Percentiles rank a stretch among this genome's conserved stretches.
phyloP scores from a whole-genome alignment of 2,797 vertebrate species.

The Paramormyrops hopkinsi region DNA sequence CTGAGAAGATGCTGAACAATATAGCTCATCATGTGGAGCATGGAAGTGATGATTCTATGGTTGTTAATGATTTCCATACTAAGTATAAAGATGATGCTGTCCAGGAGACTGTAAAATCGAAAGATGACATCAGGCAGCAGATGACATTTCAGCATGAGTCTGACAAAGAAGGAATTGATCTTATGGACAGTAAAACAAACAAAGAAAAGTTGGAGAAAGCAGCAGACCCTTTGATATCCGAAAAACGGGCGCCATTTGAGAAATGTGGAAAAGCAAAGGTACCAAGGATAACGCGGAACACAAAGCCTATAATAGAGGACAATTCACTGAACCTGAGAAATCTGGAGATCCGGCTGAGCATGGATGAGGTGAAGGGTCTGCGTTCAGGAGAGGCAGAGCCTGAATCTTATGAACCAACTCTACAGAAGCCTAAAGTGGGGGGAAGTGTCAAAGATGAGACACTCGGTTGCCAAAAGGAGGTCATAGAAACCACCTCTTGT shows the following conservation, averaged over 20 bases:
- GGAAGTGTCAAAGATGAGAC: constrained; percentile 60
- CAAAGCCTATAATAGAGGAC: constrained; percentile 61
- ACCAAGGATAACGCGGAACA: constrained; percentile 64
- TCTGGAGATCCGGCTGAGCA: constrained; percentile 70
- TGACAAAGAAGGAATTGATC: constrained; percentile 42
- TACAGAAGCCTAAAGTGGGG: constrained; percentile 57
- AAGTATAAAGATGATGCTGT: constrained; percentile 43
- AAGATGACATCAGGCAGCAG: constrained; percentile 56
- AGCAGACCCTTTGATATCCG: constrained; percentile 29
- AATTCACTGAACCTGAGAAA: constrained; percentile 75
- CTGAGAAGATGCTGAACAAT: constrained; percentile 54
- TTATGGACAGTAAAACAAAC: constrained; percentile 36
- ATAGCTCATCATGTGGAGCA: constrained; percentile 55
- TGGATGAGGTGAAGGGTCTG: constrained; percentile 72
- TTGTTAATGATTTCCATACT: constrained; percentile 40
- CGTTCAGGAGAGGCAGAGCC: constrained; percentile 65
- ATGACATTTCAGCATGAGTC: constrained; percentile 20
- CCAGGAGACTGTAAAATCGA: constrained; percentile 53
- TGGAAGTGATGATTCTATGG: constrained; percentile 37
- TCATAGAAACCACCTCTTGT: constrained; percentile 38
- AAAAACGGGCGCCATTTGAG: constrained; percentile 57
- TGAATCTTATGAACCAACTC: constrained; percentile 48
- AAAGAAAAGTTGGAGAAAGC: constrained; percentile 54
- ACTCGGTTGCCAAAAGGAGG: constrained; percentile 48
- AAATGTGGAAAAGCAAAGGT: constrained; percentile 49